Evolutionary conservation across 2,888 invertebrate genomes (phyloP), one percentile per base, ranked within the genome.

Genomic region (Mesorhabditis spiculigera): DNA sequence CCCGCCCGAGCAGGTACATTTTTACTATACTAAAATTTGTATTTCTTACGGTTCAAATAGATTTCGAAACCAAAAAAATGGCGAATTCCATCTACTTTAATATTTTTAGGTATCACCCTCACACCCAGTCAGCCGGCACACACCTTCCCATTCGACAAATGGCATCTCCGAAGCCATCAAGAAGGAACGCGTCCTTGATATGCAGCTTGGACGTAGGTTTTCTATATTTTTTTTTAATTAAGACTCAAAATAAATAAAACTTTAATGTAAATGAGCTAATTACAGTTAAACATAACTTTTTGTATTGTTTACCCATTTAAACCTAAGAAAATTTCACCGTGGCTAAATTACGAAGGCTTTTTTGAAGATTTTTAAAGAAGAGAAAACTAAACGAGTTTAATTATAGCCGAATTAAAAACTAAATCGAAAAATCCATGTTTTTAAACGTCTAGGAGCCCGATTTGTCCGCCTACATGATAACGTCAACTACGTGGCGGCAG

Each of bases 401-500:
- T 28, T n/a, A n/a, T n/a, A n/a, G n/a, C n/a, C n/a, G n/a, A n/a
- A 58, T 58, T 58, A 58, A 58, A 58, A 58, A 58, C 10, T 13
- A 13, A 58, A 13, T 13, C 1, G 10, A 58, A 42, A n/a, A 58
- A 63, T 58, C 42, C 6, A 28, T 41, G 41, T 50, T 50, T 16
- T 66, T 41, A n/a, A n/a, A n/a, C n/a, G n/a, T 45, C 50, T 42
- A 62, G 45, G n/a, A 75, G 82, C 82, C 65, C 79, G 78, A 41
- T 85, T 83, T 73, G 83, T 85, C 44, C 78, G 83, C 28, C 69
- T 85, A 66, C 81, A 81, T 67, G 83, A 85, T 74, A 85, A 85
- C 73, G 81, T 85, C 43, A 84, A 85, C 65, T 85, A 85, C 68
- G 85, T 85, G 58, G 85, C 82, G n/a, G 82, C 79, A 3, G 82